Conservation (phyloP, 2,888 invertebrate genomes). For the Celastrina argiolus region DNA sequence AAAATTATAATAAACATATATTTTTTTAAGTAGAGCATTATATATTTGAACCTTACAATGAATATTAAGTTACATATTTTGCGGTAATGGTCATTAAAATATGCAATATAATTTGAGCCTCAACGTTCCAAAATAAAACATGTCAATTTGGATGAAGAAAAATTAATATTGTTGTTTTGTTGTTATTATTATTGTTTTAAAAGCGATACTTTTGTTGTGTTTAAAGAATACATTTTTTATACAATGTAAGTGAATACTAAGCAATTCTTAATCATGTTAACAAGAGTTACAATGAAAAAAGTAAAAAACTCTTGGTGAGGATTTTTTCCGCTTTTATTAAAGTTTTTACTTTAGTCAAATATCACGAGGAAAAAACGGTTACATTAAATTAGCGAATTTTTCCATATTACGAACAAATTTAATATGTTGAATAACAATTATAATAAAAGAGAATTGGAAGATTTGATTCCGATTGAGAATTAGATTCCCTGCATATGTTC, state of each 20-base stretch:
- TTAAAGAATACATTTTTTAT: no score
- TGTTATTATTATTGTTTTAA: not conserved
- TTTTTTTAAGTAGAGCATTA: not conserved
- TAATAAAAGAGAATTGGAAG: not conserved
- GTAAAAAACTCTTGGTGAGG: no score
- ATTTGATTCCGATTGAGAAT: not conserved
- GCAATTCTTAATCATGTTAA: no score
- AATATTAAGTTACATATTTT: not conserved
- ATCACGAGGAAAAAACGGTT: not conserved
- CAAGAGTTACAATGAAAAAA: no score
- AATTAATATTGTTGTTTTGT: not conserved
- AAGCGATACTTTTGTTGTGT: not conserved
- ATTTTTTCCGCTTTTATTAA: no score
- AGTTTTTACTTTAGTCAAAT: not conserved
- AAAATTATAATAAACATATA: no score
- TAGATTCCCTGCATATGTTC: not conserved
- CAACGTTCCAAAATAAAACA: not conserved
- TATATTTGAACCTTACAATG: not conserved
- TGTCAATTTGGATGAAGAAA: not conserved
- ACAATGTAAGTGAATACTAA: no score
- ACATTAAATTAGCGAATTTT: not conserved
- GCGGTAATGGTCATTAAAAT: conserved; percentile 3
- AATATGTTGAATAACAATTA: not conserved
- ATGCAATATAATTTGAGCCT: not conserved
- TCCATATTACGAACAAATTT: no score